Percentiles rank a stretch among this genome's conserved stretches.
phyloP scores from a whole-genome alignment of 37 sponge, comb jelly and placozoan genomes.

The Cladorhizidae sp. region DNA sequence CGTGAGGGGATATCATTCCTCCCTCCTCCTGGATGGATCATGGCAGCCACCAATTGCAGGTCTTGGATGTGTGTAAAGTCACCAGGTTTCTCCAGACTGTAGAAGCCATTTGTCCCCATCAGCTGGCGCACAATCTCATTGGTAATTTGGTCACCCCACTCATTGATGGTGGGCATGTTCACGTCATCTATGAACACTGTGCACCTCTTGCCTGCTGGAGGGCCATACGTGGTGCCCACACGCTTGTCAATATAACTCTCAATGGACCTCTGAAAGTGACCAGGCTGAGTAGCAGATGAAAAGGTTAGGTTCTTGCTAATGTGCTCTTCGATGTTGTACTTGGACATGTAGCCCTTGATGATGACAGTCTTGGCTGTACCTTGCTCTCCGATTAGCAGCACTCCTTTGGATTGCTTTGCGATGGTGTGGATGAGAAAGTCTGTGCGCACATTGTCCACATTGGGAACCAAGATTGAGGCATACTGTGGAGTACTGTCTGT shows the following conservation, averaged over 20 bases:
- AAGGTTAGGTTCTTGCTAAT: slow-evolving; percentile 96
- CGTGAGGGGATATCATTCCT: slow-evolving; percentile 96
- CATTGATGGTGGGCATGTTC: slow-evolving; percentile 98
- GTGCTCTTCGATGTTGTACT: slow-evolving; percentile 93
- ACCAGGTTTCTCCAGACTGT: slow-evolving; percentile 98
- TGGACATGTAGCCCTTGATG: slow-evolving; percentile 92
- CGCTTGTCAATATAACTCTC: slow-evolving; percentile 99
- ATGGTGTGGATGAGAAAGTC: slow-evolving; percentile 95
- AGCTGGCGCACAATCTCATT: slow-evolving; percentile 97
- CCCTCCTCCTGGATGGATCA: slow-evolving; percentile 99
- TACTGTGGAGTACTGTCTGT: slow-evolving; percentile 83
- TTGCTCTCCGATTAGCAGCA: slow-evolving; percentile 97
- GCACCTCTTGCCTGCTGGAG: slow-evolving; percentile 99
- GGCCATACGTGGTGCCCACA: slow-evolving; percentile 98
- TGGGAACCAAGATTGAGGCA: slow-evolving; percentile 94
- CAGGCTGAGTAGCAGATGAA: slow-evolving; percentile 97
- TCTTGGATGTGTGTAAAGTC: slow-evolving; percentile 98
- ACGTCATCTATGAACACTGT: slow-evolving; percentile 97
- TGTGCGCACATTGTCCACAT: slow-evolving; percentile 97
- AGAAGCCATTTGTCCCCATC: slow-evolving; percentile 97
- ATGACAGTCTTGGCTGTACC: slow-evolving; percentile 99
- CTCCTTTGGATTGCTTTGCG: slow-evolving; percentile 90
- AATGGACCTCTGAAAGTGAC: slow-evolving; percentile 94
- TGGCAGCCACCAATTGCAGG: slow-evolving; percentile 94
- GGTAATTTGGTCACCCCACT: slow-evolving; percentile 99